Evolutionary conservation across 2,888 invertebrate species (phyloP), one percentile per base, ranked within the genome.

Genomic region (Gandaritis pyraliata): DNA sequence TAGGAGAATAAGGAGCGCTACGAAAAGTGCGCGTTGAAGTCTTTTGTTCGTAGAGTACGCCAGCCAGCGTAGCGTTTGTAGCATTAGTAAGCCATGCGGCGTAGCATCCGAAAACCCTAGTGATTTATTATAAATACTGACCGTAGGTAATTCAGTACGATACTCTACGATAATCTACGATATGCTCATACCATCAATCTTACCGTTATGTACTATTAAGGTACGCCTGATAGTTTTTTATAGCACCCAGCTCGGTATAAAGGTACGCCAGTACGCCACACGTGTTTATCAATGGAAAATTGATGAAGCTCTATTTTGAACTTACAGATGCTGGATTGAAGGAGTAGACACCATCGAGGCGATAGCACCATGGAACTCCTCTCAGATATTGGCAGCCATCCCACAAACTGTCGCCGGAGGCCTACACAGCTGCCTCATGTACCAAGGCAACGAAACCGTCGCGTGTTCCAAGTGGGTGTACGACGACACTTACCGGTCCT

Each of bases 401-500:
- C 96, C 96, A 0, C 72, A 77, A 36, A 92, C 89, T 50, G 61
- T 78, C 6, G 78, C 85, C 10, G 95, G 94, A 3, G 88, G 81
- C 12, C 78, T 95, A 52, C 94, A 95, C 64, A 93, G 92, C 13
- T 97, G 97, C 73, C 86, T 87, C 12, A 90, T 95, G 86, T 90
- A 87, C 65, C 75, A 80, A 47, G 83, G 89, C 30, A 87, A 93
- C 60, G 70, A 74, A 52, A 83, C 87, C 1, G 70, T 70, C 16
- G 56, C 74, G 6, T 93, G 93, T 73, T 77, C 86, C 0, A 85
- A 82, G 72, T 97, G 95, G 93, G 95, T 95, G 0, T 97, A 94
- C 80, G 96, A 97, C 75, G 92, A 92, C 8, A 95, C 94, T 0
- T 96, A 96, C 75, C 95, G 96, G 69, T 84, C 94, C 60, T 94